Base-by-base conservation (phyloP, 2,797 vertebrate genomes). In the Girardinus metallicus region DNA sequence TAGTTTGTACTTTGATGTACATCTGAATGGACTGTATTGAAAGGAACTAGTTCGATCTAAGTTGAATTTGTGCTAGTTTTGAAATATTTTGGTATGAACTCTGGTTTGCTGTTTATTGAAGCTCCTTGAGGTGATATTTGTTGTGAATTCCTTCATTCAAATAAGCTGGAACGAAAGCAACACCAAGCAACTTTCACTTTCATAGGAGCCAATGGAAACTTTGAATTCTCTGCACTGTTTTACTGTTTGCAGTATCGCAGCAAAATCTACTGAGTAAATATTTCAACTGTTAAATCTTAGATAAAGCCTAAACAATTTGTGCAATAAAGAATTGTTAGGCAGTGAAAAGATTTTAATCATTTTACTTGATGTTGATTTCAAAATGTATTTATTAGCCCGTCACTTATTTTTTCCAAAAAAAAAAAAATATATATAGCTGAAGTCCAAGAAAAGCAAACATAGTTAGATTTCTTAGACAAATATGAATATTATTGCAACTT, bases 401-500 rank as follows among this genome's bases (percentile, higher is more conserved):
- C 46, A 47, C 46, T 16, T 47, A 16, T 64, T 21, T 39, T 66
- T 66, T 68, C 23, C 3, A 21, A 41, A 11, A 26, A 62, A 21
- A 21, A 66, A 34, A 62, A 62, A 55, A 55, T n/a, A n/a, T n/a
- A n/a, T n/a, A n/a, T n/a, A 31, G 55, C 1, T 60, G 5, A 31
- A 23, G 34, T 62, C 34, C n/a, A 2, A 36, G 11, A 47, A 34
- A 75, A 75, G 53, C 51, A 72, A 41, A 57, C 47, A 68, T 78
- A 3, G 13, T 41, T 71, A 9, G 47, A 44, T 64, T 78, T 72
- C 68, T 76, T 76, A 39, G 29, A 31, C 44, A 80, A 80, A 72
- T 73, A 51, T 78, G 55, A 72, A 55, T 29, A 21, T 64, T 21
- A 78, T 73, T 36, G 62, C 74, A 57, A 80, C 18, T 79, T 72